Percentiles rank a stretch among this genome's conserved stretches.
These are phyloP conservation scores for Poecilia wingei DNA, from an alignment of 2,797 vertebrate species.

Conservation along the genomic window DNA sequence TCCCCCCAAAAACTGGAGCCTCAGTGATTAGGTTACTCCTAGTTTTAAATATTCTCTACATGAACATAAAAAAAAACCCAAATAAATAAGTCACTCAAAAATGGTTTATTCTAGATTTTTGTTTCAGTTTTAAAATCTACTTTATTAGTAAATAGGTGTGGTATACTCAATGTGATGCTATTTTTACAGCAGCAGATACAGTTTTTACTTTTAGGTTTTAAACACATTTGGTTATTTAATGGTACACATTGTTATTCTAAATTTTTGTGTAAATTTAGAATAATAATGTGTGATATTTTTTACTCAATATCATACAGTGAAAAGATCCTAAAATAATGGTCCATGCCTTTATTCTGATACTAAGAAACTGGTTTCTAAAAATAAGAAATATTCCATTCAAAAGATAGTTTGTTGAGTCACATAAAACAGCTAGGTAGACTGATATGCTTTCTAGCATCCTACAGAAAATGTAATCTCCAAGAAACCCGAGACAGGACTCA, in stretches of 20 bases:
- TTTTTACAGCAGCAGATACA: background rate
- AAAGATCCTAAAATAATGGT: background rate
- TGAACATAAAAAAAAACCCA: background rate
- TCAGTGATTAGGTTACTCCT: slow-evolving; percentile 1
- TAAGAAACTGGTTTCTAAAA: background rate
- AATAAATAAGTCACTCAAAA: background rate
- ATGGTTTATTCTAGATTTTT: background rate
- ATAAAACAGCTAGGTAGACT: background rate
- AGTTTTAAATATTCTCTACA: background rate
- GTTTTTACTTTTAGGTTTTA: background rate
- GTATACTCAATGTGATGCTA: background rate
- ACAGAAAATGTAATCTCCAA: slow-evolving; percentile 23
- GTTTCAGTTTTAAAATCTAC: background rate
- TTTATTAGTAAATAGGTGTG: background rate
- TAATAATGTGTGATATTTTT: background rate
- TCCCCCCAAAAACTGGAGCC: slow-evolving; percentile 4
- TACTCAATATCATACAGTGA: background rate
- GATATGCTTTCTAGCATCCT: background rate
- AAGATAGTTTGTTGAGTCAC: background rate
- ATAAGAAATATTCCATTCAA: background rate
- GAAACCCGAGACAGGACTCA: slow-evolving; percentile 63
- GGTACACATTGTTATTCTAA: background rate
- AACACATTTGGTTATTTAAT: background rate
- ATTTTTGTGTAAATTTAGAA: background rate
- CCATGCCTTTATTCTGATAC: background rate